Percentiles rank a stretch among this genome's conserved stretches.
Conservation (phyloP, 2,888 invertebrate genomes). For the Mimachlamys varia region DNA sequence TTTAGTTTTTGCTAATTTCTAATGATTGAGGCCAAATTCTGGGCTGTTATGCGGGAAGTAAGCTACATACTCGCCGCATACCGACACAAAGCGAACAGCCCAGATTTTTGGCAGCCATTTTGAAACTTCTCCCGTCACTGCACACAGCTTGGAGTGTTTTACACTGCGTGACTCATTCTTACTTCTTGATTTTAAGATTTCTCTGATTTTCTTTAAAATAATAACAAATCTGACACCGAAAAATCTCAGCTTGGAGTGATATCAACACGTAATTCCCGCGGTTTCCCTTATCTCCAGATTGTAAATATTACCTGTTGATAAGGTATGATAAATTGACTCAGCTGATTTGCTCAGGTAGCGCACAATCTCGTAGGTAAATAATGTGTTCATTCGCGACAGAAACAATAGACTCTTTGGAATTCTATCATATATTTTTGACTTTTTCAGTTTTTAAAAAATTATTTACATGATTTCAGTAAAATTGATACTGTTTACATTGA, state of each 20-base stretch:
- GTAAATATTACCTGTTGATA: slow-evolving; percentile 36
- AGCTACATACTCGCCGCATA: slow-evolving; percentile 40
- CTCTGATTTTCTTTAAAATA: slow-evolving; percentile 36
- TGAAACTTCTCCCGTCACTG: slow-evolving; percentile 57
- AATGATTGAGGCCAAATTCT: slow-evolving; percentile 21
- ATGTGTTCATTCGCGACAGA: not conserved
- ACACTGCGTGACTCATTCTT: slow-evolving; percentile 36
- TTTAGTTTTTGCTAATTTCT: slow-evolving; percentile 30
- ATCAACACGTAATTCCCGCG: slow-evolving; percentile 31
- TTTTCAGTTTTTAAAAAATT: not conserved
- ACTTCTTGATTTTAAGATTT: slow-evolving; percentile 37
- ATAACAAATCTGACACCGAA: slow-evolving; percentile 1
- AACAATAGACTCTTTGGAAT: not conserved
- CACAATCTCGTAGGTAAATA: not conserved
- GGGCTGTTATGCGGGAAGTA: slow-evolving; percentile 9
- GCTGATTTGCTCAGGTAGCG: slow-evolving; percentile 28
- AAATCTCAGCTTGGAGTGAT: not conserved
- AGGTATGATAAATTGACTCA: slow-evolving; percentile 16
- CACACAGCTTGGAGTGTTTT: slow-evolving; percentile 27
- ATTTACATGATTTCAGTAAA: too few relatives aligned
- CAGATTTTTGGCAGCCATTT: slow-evolving; percentile 65
- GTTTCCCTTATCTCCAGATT: slow-evolving; percentile 28
- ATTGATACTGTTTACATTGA: not conserved
- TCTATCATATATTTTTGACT: not conserved
- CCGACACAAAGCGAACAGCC: slow-evolving; percentile 45